Conservation (phyloP, 2,888 invertebrate genomes). For the Pycnomerus fuliginosus region DNA sequence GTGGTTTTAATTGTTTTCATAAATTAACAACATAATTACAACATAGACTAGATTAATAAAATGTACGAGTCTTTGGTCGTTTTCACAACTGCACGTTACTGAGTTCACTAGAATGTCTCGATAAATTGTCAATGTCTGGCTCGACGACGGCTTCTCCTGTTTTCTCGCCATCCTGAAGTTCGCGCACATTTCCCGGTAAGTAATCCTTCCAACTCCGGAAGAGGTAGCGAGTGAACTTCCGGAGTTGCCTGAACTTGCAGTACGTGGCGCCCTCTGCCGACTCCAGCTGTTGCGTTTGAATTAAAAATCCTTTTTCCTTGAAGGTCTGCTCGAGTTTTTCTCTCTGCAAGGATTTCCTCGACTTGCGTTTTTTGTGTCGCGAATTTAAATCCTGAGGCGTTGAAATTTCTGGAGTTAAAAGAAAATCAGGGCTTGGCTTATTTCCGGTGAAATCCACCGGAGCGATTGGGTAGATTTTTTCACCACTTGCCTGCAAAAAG, state of each 20-base stretch:
- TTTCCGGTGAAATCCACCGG: slow-evolving; percentile 44
- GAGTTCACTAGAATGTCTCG: slow-evolving; percentile 38
- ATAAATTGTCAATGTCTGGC: slow-evolving; percentile 30
- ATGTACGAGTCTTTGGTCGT: no score
- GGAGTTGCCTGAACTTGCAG: slow-evolving; percentile 86
- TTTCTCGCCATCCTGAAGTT: slow-evolving; percentile 42
- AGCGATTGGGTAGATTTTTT: slow-evolving; percentile 53
- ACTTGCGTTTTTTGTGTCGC: slow-evolving; percentile 64
- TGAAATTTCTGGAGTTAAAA: slow-evolving; percentile 44
- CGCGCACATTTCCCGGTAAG: slow-evolving; percentile 65
- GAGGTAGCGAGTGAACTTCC: slow-evolving; percentile 88
- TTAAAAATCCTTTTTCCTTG: slow-evolving; percentile 88
- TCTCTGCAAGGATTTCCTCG: slow-evolving; percentile 78
- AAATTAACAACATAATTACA: no score
- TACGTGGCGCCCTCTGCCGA: slow-evolving; percentile 93
- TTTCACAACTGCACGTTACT: no score
- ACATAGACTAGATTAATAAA: no score
- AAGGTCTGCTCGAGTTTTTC: slow-evolving; percentile 90
- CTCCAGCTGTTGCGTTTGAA: slow-evolving; percentile 90
- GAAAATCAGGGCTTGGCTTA: slow-evolving; percentile 43
- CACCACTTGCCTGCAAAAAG: slow-evolving; percentile 57
- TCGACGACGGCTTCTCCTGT: slow-evolving; percentile 5
- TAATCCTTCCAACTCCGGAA: slow-evolving; percentile 94
- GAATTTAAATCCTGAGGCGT: slow-evolving; percentile 27
- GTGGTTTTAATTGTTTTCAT: no score